Conservation (phyloP, 2,888 invertebrate species). For the Spodoptera exigua region DNA sequence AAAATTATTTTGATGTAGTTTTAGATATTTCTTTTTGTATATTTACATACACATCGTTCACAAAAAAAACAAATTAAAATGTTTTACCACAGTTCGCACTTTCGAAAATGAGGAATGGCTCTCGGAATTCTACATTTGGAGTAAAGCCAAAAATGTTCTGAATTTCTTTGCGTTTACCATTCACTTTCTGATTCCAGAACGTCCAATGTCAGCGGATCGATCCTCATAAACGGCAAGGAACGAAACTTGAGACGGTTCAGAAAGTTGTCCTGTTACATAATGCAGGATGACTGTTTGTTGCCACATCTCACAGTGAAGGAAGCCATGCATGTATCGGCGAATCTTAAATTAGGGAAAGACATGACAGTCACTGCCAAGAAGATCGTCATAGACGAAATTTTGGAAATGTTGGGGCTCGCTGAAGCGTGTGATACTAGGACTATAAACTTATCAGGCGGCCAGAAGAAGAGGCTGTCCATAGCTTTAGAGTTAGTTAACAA, state of each 20-base stretch:
- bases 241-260: slow-evolving; percentile 96
- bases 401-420: slow-evolving; percentile 94
- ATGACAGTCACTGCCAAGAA: slow-evolving; percentile 92
- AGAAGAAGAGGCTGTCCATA: slow-evolving; percentile 96
- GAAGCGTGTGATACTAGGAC: slow-evolving; percentile 95
- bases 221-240: slow-evolving; percentile 96
- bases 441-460: slow-evolving; percentile 95
- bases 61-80: neutral
- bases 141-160: slow-evolving; percentile 23
- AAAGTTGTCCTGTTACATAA: slow-evolving; percentile 98
- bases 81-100: slow-evolving; percentile 2
- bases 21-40: no score
- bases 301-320: slow-evolving; percentile 97
- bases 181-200: slow-evolving; percentile 89
- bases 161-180: slow-evolving; percentile 32
- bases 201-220: slow-evolving; percentile 94
- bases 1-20: neutral
- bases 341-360: slow-evolving; percentile 96
- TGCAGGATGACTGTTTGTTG: slow-evolving; percentile 97
- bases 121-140: slow-evolving; percentile 27
- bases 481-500: slow-evolving; percentile 98
- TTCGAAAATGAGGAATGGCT: slow-evolving; percentile 20
- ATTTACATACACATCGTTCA: no score
- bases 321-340: slow-evolving; percentile 97
- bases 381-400: slow-evolving; percentile 95